Evolutionary conservation across 2,113 vertebrate genomes (phyloP), one percentile per base, ranked within the genome.

Genomic region (Cheirogaleus medius): DNA sequence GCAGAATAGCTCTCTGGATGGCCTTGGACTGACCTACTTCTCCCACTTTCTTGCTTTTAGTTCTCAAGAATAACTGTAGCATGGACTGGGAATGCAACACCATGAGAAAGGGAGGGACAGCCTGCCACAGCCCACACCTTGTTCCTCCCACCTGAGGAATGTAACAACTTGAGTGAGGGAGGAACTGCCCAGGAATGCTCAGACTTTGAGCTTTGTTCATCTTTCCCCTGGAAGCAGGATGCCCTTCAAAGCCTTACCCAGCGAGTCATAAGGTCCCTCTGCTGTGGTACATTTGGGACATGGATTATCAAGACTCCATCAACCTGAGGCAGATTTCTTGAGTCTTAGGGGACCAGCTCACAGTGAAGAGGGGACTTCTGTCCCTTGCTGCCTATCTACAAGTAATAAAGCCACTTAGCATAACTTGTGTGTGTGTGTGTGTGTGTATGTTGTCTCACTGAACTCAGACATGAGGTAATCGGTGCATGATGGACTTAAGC

Each of bases 281-380:
- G 8, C 52, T 42, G 42, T 39, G 25, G 21, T 60, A 17, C 8
- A 39, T 17, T 87, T n/a, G 32, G 27, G 23, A 14, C 18, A 29
- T 5, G 18, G 3, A 17, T 27, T 64, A 2, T 14, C 3, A 76
- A 52, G 6, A 18, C n/a, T 17, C 6, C 34, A 23, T 47, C 20
- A 9, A 17, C 37, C n/a, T 69, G 14, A 25, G 13, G 25, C 39
- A 64, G 32, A 9, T 39, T 23, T 1, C n/a, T 5, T 25, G 27
- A 64, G 17, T 11, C 60, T 10, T 4, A 8, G 54, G 6, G 1
- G 37, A 27, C 21, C n/a, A 29, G 0, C 3, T 73, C 29, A 52
- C 42, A 73, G 37, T 32, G 32, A 1, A 56, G 34, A 12, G 0
- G 1, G n/a, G 11, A 39, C 0, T 12, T 37, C 34, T 80, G 9